A percentile compares a stretch with the other conserved stretches of the same genome.
Evolutionary conservation across 2,113 vertebrate species (phyloP).

Genomic region (Eretmochelys imbricata): DNA sequence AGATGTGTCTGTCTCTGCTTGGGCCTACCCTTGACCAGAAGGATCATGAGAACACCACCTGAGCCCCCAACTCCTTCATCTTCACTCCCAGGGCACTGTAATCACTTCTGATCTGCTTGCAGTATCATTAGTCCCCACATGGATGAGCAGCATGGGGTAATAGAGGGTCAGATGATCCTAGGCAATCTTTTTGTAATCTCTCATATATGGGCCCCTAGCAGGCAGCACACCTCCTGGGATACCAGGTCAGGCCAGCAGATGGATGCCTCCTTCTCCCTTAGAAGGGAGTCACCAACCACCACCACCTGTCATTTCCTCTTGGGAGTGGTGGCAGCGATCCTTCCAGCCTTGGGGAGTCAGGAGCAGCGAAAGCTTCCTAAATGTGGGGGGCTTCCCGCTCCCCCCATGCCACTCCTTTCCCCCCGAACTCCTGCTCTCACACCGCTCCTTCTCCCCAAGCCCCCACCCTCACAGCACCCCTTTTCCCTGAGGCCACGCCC

Average conservation of each 20-base stretch:
- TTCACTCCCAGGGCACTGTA: neutral
- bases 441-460: too few species aligned
- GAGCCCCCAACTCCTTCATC: neutral
- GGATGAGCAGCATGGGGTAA: neutral
- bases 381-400: too few species aligned
- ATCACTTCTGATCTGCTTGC: neutral
- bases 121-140: neutral
- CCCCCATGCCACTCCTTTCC: too few species aligned
- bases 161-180: neutral
- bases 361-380: too few species aligned
- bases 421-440: too few species aligned
- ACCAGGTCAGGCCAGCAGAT: neutral
- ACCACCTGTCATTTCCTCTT: neutral
- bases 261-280: neutral
- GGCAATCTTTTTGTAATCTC: neutral
- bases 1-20: neutral
- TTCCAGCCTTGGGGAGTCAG: neutral
- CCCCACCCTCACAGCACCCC: too few species aligned
- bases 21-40: neutral
- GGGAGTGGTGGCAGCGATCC: neutral
- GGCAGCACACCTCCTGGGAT: neutral
- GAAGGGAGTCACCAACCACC: neutral
- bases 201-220: neutral
- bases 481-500: too few species aligned
- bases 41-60: neutral